A percentile compares a stretch with the other conserved stretches of the same genome.
Conservation (phyloP, 2,888 invertebrate genomes). For the Phlogophora meticulosa region DNA sequence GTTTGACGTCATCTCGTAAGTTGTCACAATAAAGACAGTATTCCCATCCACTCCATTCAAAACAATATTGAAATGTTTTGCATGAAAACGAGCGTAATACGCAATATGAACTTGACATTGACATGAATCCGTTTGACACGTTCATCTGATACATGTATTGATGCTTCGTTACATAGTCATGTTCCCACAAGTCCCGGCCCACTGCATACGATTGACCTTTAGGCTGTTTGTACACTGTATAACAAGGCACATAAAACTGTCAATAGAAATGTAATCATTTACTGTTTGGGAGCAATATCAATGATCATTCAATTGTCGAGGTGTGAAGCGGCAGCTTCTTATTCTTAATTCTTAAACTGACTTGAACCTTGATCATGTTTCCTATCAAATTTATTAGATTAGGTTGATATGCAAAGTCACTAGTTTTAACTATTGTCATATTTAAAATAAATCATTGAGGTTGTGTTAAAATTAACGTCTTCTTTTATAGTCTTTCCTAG, state of each 20-base stretch:
- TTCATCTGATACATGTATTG: constrained; percentile 60
- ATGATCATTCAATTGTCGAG: constrained; percentile 59
- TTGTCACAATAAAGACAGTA: constrained; percentile 34
- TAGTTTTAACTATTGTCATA: constrained; percentile 5
- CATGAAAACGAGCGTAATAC: constrained; percentile 49
- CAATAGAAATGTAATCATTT: constrained; percentile 62
- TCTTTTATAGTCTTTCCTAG: not conserved
- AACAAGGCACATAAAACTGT: constrained; percentile 58
- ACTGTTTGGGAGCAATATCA: constrained; percentile 61
- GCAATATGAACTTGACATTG: constrained; percentile 76
- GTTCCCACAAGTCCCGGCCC: constrained; percentile 57
- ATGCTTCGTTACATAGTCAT: constrained; percentile 64
- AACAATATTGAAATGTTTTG: constrained; percentile 54
- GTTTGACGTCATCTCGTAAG: constrained; percentile 62
- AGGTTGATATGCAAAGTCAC: constrained; percentile 5
- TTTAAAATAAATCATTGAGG: constrained; percentile 12
- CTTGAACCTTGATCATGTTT: constrained; percentile 36
- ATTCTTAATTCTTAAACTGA: constrained; percentile 7
- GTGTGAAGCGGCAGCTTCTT: constrained; percentile 27
- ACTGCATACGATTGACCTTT: constrained; percentile 74
- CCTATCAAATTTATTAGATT: constrained; percentile 12
- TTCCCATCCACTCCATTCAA: constrained; percentile 25
- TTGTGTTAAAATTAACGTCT: not conserved
- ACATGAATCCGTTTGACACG: constrained; percentile 71
- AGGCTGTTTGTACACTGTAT: constrained; percentile 46